Base-by-base conservation (phyloP, 2,888 invertebrate species). In the Syrista parreyssii region DNA sequence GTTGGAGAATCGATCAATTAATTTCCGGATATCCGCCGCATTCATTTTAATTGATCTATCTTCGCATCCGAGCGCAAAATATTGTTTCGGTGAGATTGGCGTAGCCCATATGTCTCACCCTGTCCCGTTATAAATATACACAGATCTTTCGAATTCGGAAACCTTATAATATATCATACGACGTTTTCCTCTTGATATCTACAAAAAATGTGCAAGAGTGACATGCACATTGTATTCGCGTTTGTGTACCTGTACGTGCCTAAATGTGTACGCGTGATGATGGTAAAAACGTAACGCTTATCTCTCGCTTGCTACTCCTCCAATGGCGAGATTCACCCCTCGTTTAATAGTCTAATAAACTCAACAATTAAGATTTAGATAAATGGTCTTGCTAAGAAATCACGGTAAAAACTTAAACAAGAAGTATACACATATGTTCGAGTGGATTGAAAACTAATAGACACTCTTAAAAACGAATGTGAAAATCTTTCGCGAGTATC, bases 141-240 rank as follows among this genome's bases (percentile, higher is more conserved):
- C 55, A 55, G 23, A 55, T 55, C 55, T 9, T 55, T 55, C 55
- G 55, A 55, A 55, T 55, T 23, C 2, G 6, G 55, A 55, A 55
- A 55, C 55, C 23, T 23, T 55, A 9, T 55, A 55, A 15, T 23
- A 9, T 55, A 55, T 55, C 23, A 55, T 55, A 55, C 23, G 40
- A 40, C 23, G 6, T 55, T 23, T 55, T 55, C 9, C 23, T 55
- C 40, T 33, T 32, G 31, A 55, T 75, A 68, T 75, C 68, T 31
- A 40, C 75, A 68, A 15, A 36, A 68, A 78, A 76, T 79, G 82
- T 82, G 80, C 77, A 84, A 85, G 80, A 84, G 78, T 78, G 78
- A 78, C 72, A 73, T 73, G 79, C 74, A 79, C 77, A 78, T 36
- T 82, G 79, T 69, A 78, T 78, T 77, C 78, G 76, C 74, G 55